Evolutionary conservation across 2,888 invertebrate genomes (phyloP).

Genomic region (Thymelicus acteon): DNA sequence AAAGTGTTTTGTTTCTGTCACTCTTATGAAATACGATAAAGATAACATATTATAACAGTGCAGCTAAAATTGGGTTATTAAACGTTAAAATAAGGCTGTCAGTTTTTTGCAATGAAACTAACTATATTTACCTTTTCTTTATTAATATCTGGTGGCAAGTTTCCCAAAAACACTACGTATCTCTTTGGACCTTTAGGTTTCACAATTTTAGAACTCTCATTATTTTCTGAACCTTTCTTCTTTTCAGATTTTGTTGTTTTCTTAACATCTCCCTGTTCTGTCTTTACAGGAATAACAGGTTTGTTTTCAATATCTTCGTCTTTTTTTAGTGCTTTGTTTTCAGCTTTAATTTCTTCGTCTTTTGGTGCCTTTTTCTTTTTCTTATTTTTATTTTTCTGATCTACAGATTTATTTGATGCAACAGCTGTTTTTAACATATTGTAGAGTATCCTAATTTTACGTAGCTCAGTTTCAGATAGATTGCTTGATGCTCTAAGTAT

Average conservation of each 20-base stretch:
- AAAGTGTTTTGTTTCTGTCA: too few relatives aligned
- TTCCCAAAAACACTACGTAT: conserved; percentile 80
- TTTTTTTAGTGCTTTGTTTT: background rate
- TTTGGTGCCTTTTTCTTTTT: conserved; percentile 42
- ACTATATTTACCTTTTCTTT: conserved; percentile 62
- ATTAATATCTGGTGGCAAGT: conserved; percentile 65
- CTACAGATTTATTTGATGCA: conserved; percentile 25
- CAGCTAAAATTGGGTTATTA: too few relatives aligned
- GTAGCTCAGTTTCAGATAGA: conserved; percentile 61
- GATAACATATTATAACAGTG: too few relatives aligned
- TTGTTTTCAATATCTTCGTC: conserved; percentile 31
- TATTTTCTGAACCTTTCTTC: conserved; percentile 42
- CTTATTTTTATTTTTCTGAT: conserved; percentile 43
- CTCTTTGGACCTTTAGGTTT: conserved; percentile 61
- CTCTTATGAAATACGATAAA: too few relatives aligned
- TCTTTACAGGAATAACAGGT: conserved; percentile 19
- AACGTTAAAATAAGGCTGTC: too few relatives aligned
- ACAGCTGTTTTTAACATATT: conserved; percentile 67
- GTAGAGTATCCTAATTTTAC: conserved; percentile 69
- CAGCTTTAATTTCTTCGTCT: conserved; percentile 35
- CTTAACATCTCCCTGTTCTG: conserved; percentile 37
- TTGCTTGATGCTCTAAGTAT: conserved; percentile 54
- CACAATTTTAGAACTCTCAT: conserved; percentile 22
- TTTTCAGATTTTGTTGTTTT: conserved; percentile 38
- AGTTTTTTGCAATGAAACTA: too few relatives aligned